phyloP scores from a whole-genome alignment of 1,140 invertebrate genomes.

The Drosophila mauritiana region DNA sequence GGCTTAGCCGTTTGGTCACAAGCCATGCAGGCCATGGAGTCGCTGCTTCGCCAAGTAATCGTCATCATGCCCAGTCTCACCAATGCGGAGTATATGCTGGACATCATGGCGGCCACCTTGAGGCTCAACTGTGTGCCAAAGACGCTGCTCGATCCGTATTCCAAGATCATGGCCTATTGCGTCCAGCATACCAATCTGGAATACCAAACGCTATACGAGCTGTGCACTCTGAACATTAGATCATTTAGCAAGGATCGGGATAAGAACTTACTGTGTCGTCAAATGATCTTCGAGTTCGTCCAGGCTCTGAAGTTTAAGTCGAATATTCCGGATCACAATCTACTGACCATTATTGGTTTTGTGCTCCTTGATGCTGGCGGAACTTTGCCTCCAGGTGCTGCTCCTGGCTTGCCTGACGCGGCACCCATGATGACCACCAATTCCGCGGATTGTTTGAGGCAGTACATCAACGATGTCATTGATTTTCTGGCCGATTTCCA shows the following conservation, averaged over 20 bases:
- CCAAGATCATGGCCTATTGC: conserved; percentile 95
- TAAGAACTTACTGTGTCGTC: conserved; percentile 95
- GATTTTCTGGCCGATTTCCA: conserved; percentile 99
- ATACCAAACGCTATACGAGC: conserved; percentile 93
- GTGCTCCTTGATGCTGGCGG: conserved; percentile 90
- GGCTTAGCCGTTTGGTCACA: conserved; percentile 90
- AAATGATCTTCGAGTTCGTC: conserved; percentile 96
- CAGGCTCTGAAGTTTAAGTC: conserved; percentile 98
- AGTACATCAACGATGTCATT: conserved; percentile 96
- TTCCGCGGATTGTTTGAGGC: conserved; percentile 96
- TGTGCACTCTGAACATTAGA: conserved; percentile 95
- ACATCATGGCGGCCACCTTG: conserved; percentile 94
- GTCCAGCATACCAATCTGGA: conserved; percentile 95
- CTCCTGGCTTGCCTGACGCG: conserved; percentile 85
- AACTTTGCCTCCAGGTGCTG: conserved; percentile 86
- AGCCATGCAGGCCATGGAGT: conserved; percentile 93
- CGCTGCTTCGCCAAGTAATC: conserved; percentile 92
- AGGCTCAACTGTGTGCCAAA: conserved; percentile 91
- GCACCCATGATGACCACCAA: conserved; percentile 90
- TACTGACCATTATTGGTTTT: conserved; percentile 95
- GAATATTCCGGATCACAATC: conserved; percentile 96
- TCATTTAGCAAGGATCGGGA: conserved; percentile 96
- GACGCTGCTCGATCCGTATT: conserved; percentile 95
- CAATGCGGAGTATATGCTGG: conserved; percentile 91
- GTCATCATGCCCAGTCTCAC: conserved; percentile 90